Evolutionary conservation across 2,113 vertebrate genomes (phyloP).

Genomic region (Aptenodytes patagonicus): DNA sequence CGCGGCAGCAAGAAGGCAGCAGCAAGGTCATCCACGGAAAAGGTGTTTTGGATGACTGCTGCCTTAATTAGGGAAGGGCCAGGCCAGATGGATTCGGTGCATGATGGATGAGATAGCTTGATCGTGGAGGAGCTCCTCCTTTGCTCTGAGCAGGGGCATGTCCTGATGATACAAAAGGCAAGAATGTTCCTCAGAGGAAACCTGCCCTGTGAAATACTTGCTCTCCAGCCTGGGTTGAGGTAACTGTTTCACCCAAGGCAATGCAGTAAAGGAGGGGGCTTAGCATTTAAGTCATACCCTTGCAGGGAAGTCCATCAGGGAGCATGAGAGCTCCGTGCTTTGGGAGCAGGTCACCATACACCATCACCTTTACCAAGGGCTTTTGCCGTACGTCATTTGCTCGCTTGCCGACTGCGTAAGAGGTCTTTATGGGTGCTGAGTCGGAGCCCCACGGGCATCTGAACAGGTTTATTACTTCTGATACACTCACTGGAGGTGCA

Average conservation of each 20-base stretch:
- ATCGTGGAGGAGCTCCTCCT: neutral
- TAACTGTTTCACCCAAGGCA: neutral
- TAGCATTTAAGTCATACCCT: neutral
- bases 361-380: neutral
- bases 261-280: neutral
- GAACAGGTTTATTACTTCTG: neutral
- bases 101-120: neutral
- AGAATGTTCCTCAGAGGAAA: constrained; percentile 50
- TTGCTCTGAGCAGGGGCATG: constrained; percentile 44
- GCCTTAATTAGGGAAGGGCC: constrained; percentile 16
- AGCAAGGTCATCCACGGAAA: neutral
- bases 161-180: constrained; percentile 52
- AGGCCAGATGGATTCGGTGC: neutral
- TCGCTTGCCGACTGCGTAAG: neutral
- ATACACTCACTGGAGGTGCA: neutral
- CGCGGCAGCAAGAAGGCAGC: neutral
- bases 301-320: neutral
- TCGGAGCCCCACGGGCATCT: neutral
- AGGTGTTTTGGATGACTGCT: neutral
- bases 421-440: fast-evolving
- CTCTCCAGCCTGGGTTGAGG: neutral
- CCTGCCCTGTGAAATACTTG: neutral
- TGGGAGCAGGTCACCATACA: neutral
- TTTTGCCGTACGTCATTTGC: neutral
- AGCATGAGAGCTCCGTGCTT: fast-evolving